These are phyloP conservation scores for Catocala fraxini DNA, from an alignment of 2,888 invertebrate genomes.

Conservation along the genomic window DNA sequence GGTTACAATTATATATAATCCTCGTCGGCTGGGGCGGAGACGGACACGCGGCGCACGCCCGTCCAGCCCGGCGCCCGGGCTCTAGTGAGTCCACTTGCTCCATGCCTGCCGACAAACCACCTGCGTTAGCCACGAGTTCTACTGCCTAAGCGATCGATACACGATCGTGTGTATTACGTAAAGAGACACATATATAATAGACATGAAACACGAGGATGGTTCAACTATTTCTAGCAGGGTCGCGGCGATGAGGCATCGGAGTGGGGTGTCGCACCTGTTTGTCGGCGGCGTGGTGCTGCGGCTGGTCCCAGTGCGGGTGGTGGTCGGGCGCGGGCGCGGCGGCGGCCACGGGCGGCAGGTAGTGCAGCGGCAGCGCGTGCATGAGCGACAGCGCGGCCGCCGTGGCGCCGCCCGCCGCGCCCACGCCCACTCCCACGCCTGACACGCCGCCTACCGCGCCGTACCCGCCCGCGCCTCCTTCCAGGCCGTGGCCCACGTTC, in stretches of 20 bases:
- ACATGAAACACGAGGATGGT: too few species aligned
- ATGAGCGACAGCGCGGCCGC: conserved; percentile 75
- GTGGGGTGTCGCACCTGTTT: conserved; percentile 62
- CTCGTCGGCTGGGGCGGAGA: conserved; percentile 64
- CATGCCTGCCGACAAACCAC: conserved; percentile 71
- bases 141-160: too few species aligned
- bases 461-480: conserved; percentile 28
- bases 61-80: conserved; percentile 59
- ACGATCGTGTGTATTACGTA: too few species aligned
- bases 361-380: conserved; percentile 82
- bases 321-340: conserved; percentile 59
- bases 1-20: conserved; percentile 81
- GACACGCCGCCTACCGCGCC: conserved; percentile 43
- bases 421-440: conserved; percentile 37
- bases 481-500: conserved; percentile 43
- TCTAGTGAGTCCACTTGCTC: conserved; percentile 86
- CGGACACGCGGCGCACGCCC: conserved; percentile 47
- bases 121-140: conserved; percentile 3
- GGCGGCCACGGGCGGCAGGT: conserved; percentile 72
- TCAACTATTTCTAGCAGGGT: too few species aligned
- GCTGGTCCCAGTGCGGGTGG: conserved; percentile 73
- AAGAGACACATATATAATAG: too few species aligned
- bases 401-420: conserved; percentile 56
- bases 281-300: conserved; percentile 67
- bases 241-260: too few species aligned